Evolutionary conservation across 2,113 vertebrate species (phyloP).

Genomic region (Coreoperca whiteheadi): DNA sequence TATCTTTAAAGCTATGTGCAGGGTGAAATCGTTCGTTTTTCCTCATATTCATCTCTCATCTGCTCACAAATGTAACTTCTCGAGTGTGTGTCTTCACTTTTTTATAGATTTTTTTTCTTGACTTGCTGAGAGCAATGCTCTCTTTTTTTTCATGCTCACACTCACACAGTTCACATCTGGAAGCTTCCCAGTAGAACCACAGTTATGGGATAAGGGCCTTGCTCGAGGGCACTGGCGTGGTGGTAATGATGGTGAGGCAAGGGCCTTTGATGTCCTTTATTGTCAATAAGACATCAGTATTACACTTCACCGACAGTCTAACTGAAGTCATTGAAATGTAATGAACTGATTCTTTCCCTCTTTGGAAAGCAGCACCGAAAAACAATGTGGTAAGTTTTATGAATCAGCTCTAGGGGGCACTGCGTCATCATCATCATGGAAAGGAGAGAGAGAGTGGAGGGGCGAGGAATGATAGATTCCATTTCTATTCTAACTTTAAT

Average conservation of each 20-base stretch:
- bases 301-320: not conserved
- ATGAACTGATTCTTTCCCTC: not conserved
- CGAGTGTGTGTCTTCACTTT: not conserved
- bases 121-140: not conserved
- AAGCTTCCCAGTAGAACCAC: not conserved
- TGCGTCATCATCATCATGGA: constrained; percentile 38
- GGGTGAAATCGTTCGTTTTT: not conserved
- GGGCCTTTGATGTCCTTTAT: not conserved
- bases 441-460: constrained; percentile 1
- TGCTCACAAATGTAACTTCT: not conserved
- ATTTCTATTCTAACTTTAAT: constrained; percentile 80
- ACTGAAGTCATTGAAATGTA: not conserved
- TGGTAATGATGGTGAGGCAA: not conserved
- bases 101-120: not conserved
- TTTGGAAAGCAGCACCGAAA: not conserved
- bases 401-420: constrained; percentile 73
- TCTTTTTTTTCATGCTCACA: not conserved
- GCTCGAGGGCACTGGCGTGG: not conserved
- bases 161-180: not conserved
- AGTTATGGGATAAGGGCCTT: not conserved
- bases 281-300: not conserved
- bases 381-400: not conserved
- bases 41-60: not conserved
- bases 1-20: not conserved
- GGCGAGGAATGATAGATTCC: constrained; percentile 65